Evolutionary conservation across 2,888 invertebrate genomes (phyloP).

Genomic region (Pinctada fucata): DNA sequence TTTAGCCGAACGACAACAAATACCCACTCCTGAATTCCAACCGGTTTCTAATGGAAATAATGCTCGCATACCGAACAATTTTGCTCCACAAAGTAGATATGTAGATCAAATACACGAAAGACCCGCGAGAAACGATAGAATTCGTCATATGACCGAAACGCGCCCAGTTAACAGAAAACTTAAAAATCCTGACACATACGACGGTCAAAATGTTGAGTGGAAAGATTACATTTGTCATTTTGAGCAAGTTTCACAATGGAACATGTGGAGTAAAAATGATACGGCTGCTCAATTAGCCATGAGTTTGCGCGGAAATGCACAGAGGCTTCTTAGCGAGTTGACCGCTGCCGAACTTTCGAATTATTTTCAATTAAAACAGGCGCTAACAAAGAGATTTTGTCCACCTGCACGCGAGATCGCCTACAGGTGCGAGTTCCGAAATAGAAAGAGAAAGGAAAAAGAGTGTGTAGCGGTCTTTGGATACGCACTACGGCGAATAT

Average conservation of each 20-base stretch:
- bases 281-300: slow-evolving; percentile 20
- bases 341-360: not conserved
- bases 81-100: too few relatives aligned
- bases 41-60: too few relatives aligned
- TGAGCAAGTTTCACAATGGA: slow-evolving; percentile 23
- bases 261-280: slow-evolving; percentile 1
- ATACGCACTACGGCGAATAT: slow-evolving; percentile 21
- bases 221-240: slow-evolving; percentile 16
- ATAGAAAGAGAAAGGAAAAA: slow-evolving; percentile 11
- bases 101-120: too few relatives aligned
- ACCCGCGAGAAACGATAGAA: too few relatives aligned
- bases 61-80: too few relatives aligned
- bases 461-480: slow-evolving; percentile 32
- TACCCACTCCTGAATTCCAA: too few relatives aligned
- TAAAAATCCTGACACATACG: slow-evolving; percentile 15
- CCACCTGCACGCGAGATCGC: slow-evolving; percentile 20
- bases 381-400: slow-evolving; percentile 15
- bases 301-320: slow-evolving; percentile 20
- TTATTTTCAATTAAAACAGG: slow-evolving; percentile 11
- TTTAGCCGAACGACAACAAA: too few relatives aligned
- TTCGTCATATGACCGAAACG: too few relatives aligned
- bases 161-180: not conserved
- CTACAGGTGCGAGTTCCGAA: slow-evolving; percentile 33
- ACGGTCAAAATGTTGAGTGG: slow-evolving; percentile 22
- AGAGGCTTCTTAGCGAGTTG: slow-evolving; percentile 11